phyloP scores from a whole-genome alignment of 2,113 vertebrate species.

The Lamprologus sp. region DNA sequence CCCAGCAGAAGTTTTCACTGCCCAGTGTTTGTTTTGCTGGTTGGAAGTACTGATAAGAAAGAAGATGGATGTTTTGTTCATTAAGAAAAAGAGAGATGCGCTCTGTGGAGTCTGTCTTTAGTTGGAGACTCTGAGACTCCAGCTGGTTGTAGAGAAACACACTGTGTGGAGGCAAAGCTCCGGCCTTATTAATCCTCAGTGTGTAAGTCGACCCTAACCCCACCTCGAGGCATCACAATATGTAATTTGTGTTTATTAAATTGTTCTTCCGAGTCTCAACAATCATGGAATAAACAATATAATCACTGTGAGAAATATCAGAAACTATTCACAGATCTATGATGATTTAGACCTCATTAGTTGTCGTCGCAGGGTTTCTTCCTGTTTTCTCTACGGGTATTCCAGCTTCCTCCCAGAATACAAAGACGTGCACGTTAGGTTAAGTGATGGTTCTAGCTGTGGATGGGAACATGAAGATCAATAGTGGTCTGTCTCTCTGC shows the following conservation, averaged over 20 bases:
- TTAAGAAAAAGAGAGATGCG: background rate
- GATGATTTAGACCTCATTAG: background rate
- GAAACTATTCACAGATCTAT: background rate
- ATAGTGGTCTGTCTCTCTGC: background rate
- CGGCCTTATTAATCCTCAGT: background rate
- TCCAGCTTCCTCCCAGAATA: background rate
- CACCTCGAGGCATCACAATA: background rate
- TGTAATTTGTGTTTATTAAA: background rate
- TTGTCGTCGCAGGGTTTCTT: accelerated
- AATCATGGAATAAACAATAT: background rate
- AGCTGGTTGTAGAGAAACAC: background rate
- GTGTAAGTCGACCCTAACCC: background rate
- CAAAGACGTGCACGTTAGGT: background rate
- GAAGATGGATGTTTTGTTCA: background rate
- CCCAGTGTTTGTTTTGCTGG: background rate
- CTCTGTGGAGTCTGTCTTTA: background rate
- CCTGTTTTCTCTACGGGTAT: background rate
- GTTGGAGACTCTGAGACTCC: background rate
- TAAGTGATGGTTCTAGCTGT: background rate
- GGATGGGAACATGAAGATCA: background rate
- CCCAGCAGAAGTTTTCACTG: background rate
- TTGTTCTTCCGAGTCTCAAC: background rate
- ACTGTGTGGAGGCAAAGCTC: background rate
- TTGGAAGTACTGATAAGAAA: background rate
- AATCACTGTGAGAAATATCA: background rate